Evolutionary conservation across 2,888 invertebrate genomes (phyloP).

Genomic region (Phlogophora meticulosa): DNA sequence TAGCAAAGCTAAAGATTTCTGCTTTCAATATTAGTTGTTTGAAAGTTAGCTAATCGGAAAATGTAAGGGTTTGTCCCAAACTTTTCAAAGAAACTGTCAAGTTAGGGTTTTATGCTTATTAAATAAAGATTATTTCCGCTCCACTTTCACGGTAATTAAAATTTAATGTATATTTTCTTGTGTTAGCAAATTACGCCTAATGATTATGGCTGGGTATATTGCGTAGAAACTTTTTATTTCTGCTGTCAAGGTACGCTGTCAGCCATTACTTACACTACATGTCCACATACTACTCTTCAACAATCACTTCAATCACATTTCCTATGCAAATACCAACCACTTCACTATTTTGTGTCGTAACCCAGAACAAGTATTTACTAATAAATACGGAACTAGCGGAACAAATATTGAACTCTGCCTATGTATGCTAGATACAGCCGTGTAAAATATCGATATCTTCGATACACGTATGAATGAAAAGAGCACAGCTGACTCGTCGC

Average conservation of each 20-base stretch:
- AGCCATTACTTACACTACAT: not conserved
- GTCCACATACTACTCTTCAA: not conserved
- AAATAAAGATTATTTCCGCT: constrained; percentile 19
- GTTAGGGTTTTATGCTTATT: constrained; percentile 20
- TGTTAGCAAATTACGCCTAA: not conserved
- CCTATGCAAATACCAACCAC: constrained; percentile 1
- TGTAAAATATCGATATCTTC: constrained; percentile 35
- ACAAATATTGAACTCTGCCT: constrained; percentile 35
- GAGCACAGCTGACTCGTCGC: constrained; percentile 78
- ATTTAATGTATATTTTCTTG: constrained; percentile 1
- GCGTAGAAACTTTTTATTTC: not conserved
- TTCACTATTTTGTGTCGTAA: constrained; percentile 23
- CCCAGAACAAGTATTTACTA: constrained; percentile 26
- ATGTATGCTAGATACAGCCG: constrained; percentile 19
- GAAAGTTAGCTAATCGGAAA: constrained; percentile 56
- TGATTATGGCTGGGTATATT: not conserved
- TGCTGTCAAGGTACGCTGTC: constrained; percentile 4
- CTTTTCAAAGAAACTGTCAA: constrained; percentile 39
- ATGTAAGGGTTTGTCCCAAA: constrained; percentile 37
- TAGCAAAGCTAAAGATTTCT: constrained; percentile 27
- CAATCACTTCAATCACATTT: constrained; percentile 24
- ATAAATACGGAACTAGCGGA: constrained; percentile 40
- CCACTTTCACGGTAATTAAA: constrained; percentile 23
- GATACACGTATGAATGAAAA: constrained; percentile 55
- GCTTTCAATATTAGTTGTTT: constrained; percentile 49